Base-by-base conservation (phyloP, 2,797 vertebrate species). In the Acridotheres tristis region DNA sequence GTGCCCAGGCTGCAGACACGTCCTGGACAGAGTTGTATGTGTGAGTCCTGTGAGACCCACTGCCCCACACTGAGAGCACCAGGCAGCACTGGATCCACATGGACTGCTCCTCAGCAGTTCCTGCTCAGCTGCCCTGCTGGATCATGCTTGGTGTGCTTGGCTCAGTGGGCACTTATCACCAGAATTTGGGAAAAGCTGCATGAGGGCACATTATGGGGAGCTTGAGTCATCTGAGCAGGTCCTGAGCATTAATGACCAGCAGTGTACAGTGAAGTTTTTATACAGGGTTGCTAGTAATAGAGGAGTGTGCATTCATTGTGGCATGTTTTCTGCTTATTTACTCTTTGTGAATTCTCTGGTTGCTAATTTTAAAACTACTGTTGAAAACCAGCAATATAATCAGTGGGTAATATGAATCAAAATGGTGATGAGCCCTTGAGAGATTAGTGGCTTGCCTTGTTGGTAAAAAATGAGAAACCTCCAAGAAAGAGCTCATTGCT, bases 61-160 rank as follows among this genome's bases (percentile, higher is more conserved):
- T 29, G 74, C 29, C 74, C 26, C 45, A 18, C 5, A 2, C 34
- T 5, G n/a, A 40, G 48, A 36, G 58, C 40, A 47, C 40, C 47
- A 23, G 38, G 29, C 12, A 27, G 1, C 11, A 3, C 32, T 55
- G 63, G 54, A 30, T 43, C 36, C 48, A 11, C 57, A 22, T 8
- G 50, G 23, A 5, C 19, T 25, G 16, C 0, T 80, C 58, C 63
- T 59, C 76, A 68, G 61, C 53, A 57, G 14, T 1, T 42, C 32
- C 77, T 53, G 48, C 40, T 47, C 53, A 32, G 17, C 65, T 38
- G 16, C 43, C 57, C 55, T 4, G 3, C n/a, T 48, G 61, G 29
- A 16, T 7, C 0, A 1, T 20, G 48, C 55, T 50, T 23, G 42
- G 4, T 51, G 3, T 25, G 32, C 48, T 3, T 0, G 0, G 22